Conservation (phyloP, 2,113 vertebrate genomes). For the Delphinus delphis region DNA sequence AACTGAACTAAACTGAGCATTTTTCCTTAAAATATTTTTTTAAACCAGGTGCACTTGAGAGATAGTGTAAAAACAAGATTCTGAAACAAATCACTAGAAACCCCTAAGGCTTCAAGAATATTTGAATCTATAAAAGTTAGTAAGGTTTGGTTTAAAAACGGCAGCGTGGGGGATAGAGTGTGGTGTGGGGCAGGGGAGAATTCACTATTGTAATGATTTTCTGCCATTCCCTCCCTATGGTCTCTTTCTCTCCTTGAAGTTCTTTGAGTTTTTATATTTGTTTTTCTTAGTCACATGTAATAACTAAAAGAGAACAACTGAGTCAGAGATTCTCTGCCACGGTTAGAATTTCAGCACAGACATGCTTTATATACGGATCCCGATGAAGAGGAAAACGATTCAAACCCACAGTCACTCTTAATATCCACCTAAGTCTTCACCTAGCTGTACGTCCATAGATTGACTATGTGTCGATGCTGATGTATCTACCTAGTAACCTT, state of each 20-base stretch:
- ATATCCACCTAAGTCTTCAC: slow-evolving; percentile 26
- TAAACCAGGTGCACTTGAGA: background rate
- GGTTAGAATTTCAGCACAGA: slow-evolving; percentile 45
- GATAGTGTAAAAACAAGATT: background rate
- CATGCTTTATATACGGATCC: slow-evolving; percentile 43
- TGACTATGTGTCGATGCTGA: slow-evolving; percentile 61
- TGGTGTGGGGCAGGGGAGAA: background rate
- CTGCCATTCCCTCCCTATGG: background rate
- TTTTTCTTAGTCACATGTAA: slow-evolving; percentile 3
- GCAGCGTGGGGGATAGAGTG: fast-evolving
- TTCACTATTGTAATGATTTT: background rate
- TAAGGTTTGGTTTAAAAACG: background rate
- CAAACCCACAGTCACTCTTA: slow-evolving; percentile 33
- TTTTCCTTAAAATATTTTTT: background rate
- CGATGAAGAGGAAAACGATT: background rate
- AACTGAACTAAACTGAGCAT: background rate
- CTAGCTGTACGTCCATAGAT: background rate
- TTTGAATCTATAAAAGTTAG: background rate
- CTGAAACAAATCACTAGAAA: background rate
- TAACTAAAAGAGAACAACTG: slow-evolving; percentile 50
- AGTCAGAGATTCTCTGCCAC: slow-evolving; percentile 32
- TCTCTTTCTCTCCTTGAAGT: background rate
- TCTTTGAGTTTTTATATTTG: slow-evolving; percentile 37
- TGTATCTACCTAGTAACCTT: slow-evolving; percentile 29
- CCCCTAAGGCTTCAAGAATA: background rate